Conservation (phyloP, 2,113 vertebrate species). For the Anser brachyrhynchus region DNA sequence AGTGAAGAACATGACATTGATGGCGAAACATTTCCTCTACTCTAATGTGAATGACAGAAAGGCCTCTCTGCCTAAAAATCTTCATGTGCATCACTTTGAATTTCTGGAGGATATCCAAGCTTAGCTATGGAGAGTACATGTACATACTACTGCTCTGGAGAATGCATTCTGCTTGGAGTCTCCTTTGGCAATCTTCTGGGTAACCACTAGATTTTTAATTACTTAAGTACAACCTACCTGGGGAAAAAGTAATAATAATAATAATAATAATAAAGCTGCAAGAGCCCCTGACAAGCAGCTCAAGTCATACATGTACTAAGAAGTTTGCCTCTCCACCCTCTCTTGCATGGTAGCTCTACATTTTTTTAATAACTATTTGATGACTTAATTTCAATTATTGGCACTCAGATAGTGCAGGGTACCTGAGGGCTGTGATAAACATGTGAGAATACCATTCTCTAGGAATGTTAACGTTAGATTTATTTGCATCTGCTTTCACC, state of each 20-base stretch:
- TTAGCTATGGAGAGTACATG: not conserved
- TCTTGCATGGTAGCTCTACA: not conserved
- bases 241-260: too few species aligned
- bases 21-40: not conserved
- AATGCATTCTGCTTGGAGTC: not conserved
- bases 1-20: not conserved
- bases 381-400: not conserved
- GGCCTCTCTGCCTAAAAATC: not conserved
- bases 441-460: not conserved
- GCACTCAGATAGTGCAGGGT: not conserved
- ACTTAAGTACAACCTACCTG: not conserved
- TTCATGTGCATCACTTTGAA: not conserved
- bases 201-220: not conserved
- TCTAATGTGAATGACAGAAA: not conserved
- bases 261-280: not conserved
- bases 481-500: not conserved
- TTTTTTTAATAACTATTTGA: not conserved
- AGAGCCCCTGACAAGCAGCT: not conserved
- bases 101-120: not conserved
- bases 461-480: not conserved
- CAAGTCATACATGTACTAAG: not conserved
- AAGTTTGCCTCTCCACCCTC: not conserved
- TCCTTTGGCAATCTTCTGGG: not conserved
- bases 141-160: not conserved
- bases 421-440: not conserved